Conservation (phyloP, 2,113 vertebrate species). For the Gorilla gorilla region DNA sequence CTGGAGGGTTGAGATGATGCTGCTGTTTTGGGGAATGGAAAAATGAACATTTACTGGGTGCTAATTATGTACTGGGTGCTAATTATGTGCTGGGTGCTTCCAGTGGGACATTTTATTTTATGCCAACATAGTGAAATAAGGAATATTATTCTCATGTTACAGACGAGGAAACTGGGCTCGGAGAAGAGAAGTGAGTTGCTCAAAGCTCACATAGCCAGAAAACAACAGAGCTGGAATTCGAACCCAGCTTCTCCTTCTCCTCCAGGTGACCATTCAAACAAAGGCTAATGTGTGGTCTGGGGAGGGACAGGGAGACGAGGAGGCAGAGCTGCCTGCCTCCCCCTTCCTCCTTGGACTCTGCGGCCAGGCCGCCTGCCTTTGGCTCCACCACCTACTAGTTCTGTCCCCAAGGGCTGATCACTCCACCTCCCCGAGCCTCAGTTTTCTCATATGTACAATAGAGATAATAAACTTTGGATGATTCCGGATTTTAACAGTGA, state of each 20-base stretch:
- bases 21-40: not conserved
- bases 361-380: not conserved
- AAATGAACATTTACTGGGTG: not conserved
- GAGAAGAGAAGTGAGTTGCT: not conserved
- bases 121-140: not conserved
- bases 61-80: not conserved
- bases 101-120: not conserved
- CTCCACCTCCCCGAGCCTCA: not conserved
- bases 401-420: accelerated
- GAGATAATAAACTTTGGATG: not conserved
- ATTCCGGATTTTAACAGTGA: not conserved
- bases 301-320: not conserved
- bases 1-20: too few relatives aligned
- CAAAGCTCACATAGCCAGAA: not conserved
- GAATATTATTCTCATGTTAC: not conserved
- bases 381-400: not conserved
- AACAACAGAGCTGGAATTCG: not conserved
- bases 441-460: not conserved
- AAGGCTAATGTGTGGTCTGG: accelerated
- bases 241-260: not conserved
- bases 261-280: not conserved
- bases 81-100: accelerated
- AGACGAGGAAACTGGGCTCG: not conserved
- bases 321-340: too few relatives aligned
- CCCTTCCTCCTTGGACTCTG: too few relatives aligned